phyloP scores from a whole-genome alignment of 35 echinoderm and acorn worm genomes.

The Apostichopus californicus region DNA sequence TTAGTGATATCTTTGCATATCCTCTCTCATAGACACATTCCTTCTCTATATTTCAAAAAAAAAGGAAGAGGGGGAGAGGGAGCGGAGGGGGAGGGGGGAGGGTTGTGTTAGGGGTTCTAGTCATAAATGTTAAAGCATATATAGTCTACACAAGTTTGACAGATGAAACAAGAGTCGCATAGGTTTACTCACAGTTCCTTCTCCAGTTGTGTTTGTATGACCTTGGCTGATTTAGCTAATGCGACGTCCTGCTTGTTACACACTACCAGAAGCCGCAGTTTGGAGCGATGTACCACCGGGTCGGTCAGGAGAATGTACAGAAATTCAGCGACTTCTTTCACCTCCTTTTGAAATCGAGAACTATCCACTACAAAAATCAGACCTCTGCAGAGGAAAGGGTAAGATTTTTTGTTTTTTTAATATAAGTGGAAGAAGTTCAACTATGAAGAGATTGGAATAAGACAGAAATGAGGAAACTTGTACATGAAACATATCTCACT shows the following conservation, averaged over 20 bases:
- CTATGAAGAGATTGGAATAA: too few relatives aligned
- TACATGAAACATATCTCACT: too few relatives aligned
- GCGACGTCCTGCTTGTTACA: slow-evolving; percentile 97
- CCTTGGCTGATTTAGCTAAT: slow-evolving; percentile 79
- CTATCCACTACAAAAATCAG: slow-evolving; percentile 90
- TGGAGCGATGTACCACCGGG: slow-evolving; percentile 33
- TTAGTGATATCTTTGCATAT: too few relatives aligned
- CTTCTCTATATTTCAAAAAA: too few relatives aligned
- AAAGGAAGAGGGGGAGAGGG: too few relatives aligned
- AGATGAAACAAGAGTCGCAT: neutral
- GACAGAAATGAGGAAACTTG: too few relatives aligned
- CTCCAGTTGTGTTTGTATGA: slow-evolving; percentile 86
- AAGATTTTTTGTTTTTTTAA: too few relatives aligned
- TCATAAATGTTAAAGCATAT: too few relatives aligned
- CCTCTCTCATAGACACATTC: too few relatives aligned
- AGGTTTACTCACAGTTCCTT: slow-evolving; percentile 90
- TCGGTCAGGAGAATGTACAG: slow-evolving; percentile 87
- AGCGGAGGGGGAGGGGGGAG: too few relatives aligned
- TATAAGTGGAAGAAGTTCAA: too few relatives aligned
- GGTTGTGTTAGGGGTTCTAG: too few relatives aligned
- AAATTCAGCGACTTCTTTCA: slow-evolving; percentile 91
- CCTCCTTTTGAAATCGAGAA: slow-evolving; percentile 81
- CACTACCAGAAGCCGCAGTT: slow-evolving; percentile 63
- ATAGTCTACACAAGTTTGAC: neutral
- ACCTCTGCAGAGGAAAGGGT: slow-evolving; percentile 59